These are phyloP conservation scores for Fulmarus glacialis DNA, from an alignment of 2,113 vertebrate species.

Conservation along the genomic window DNA sequence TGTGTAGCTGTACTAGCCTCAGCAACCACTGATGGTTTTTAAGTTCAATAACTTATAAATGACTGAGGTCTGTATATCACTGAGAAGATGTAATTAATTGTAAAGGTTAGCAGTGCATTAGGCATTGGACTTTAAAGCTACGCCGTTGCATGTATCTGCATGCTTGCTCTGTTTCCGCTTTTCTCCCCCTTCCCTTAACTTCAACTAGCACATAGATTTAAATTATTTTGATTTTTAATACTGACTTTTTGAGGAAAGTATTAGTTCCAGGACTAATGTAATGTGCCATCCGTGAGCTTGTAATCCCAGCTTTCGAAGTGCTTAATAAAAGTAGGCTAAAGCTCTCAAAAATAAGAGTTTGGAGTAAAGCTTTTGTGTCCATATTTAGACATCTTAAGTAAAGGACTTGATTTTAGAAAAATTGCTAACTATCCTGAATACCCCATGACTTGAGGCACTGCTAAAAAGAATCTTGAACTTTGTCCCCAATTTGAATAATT, in stretches of 20 bases:
- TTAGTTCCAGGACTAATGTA: slow-evolving; percentile 55
- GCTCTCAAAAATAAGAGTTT: slow-evolving; percentile 18
- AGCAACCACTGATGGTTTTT: background rate
- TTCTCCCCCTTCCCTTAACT: background rate
- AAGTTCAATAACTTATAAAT: background rate
- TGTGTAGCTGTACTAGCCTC: background rate
- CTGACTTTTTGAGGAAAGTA: slow-evolving; percentile 13
- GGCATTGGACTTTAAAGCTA: background rate
- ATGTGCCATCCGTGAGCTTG: slow-evolving; percentile 4
- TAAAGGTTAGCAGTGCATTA: background rate
- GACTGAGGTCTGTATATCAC: background rate
- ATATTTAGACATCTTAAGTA: slow-evolving; percentile 27
- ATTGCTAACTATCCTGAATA: background rate
- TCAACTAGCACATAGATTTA: background rate
- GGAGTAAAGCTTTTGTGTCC: slow-evolving; percentile 6
- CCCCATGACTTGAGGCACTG: background rate
- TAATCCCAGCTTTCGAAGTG: slow-evolving; percentile 54
- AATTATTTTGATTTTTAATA: slow-evolving; percentile 46
- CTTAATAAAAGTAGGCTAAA: slow-evolving; percentile 55
- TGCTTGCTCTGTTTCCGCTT: background rate
- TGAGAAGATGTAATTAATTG: slow-evolving; percentile 12
- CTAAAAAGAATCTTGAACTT: background rate
- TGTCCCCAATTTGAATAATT: background rate
- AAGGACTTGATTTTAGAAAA: slow-evolving; percentile 13
- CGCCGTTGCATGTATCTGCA: background rate